Percentiles rank a stretch among this genome's conserved stretches.
Conservation (phyloP, 2,888 invertebrate species). For the Hoplodrina blanda region DNA sequence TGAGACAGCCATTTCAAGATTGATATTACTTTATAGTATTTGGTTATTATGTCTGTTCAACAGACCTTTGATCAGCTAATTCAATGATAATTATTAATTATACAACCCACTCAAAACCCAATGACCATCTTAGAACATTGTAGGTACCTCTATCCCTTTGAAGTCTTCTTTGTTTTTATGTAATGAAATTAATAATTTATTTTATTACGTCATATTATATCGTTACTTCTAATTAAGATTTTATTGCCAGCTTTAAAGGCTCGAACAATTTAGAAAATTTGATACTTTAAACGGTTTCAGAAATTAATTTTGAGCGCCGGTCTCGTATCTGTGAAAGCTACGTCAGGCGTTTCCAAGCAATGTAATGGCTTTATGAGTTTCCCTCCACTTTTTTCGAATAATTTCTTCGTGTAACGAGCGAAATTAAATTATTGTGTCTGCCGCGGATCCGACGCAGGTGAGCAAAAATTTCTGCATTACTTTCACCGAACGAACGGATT, state of each 20-base stretch:
- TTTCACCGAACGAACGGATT: slow-evolving; percentile 40
- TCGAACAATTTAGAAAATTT: slow-evolving; percentile 67
- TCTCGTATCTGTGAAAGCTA: slow-evolving; percentile 75
- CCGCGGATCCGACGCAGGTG: slow-evolving; percentile 71
- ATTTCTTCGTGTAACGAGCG: slow-evolving; percentile 77
- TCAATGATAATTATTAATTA: neutral
- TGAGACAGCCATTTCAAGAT: neutral
- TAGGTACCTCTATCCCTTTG: neutral
- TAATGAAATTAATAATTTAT: slow-evolving; percentile 56
- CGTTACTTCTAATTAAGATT: slow-evolving; percentile 65
- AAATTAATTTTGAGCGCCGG: slow-evolving; percentile 79
- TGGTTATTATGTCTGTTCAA: neutral
- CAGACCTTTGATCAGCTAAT: neutral
- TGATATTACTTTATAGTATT: neutral
- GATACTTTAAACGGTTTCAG: slow-evolving; percentile 69
- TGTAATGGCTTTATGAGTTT: slow-evolving; percentile 84
- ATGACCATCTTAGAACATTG: neutral
- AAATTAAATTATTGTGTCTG: slow-evolving; percentile 83
- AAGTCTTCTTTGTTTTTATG: slow-evolving; percentile 26
- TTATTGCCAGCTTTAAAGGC: slow-evolving; percentile 61
- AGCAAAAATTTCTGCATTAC: slow-evolving; percentile 70
- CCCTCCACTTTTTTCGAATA: slow-evolving; percentile 80
- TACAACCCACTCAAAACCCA: neutral
- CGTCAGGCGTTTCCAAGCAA: slow-evolving; percentile 78
- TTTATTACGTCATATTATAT: slow-evolving; percentile 58